Evolutionary conservation across 2,888 invertebrate genomes (phyloP).

Genomic region (Drosophila mulleri): DNA sequence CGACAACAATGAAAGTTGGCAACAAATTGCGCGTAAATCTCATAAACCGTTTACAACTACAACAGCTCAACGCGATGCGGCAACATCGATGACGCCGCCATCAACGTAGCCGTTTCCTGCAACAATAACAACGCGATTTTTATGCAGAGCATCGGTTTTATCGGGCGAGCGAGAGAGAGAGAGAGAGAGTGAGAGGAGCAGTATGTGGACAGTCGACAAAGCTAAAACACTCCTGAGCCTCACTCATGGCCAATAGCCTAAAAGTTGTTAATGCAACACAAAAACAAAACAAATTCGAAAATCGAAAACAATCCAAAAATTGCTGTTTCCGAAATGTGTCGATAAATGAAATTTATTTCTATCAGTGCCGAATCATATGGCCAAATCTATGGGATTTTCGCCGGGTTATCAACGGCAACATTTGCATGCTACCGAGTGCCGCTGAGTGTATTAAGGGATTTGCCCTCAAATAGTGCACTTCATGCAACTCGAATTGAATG

Average conservation of each 20-base stretch:
- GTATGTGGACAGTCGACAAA: conserved; percentile 54
- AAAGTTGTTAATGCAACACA: conserved; percentile 52
- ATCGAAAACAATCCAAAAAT: conserved; percentile 10
- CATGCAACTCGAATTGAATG: conserved; percentile 1
- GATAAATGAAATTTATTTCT: conserved; percentile 72
- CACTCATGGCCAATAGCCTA: conserved; percentile 41
- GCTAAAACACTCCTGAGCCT: conserved; percentile 60
- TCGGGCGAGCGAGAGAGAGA: conserved; percentile 6
- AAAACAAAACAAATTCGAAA: background rate
- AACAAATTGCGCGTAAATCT: conserved; percentile 83
- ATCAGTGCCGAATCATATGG: conserved; percentile 49
- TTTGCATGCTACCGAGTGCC: conserved; percentile 32
- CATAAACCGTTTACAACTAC: conserved; percentile 82
- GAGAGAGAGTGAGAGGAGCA: background rate
- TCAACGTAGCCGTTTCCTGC: conserved; percentile 60
- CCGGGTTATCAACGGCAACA: conserved; percentile 34
- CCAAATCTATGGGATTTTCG: conserved; percentile 42
- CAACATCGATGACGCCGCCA: conserved; percentile 66
- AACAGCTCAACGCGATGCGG: conserved; percentile 65
- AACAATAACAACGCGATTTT: conserved; percentile 80
- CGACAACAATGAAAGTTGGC: conserved; percentile 69
- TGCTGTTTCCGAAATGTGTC: conserved; percentile 38
- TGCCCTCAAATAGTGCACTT: conserved; percentile 6
- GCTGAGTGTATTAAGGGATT: conserved; percentile 39
- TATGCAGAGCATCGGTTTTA: conserved; percentile 66